Base-by-base conservation (phyloP, 2,113 vertebrate genomes). In the Prionailurus viverrinus region DNA sequence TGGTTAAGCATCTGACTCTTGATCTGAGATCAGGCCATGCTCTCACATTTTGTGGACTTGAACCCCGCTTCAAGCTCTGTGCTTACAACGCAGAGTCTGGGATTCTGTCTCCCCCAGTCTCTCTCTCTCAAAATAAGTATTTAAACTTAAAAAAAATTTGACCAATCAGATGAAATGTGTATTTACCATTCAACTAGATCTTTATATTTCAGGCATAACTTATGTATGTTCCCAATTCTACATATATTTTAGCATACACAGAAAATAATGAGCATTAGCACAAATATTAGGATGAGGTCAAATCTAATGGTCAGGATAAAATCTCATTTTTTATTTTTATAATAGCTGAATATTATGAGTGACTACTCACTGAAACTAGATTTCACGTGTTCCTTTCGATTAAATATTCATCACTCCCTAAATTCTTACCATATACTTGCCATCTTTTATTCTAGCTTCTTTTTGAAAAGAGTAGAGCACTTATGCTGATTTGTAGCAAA, bases 401-500 rank as follows among this genome's bases (percentile, higher is more conserved):
- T 87, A 95, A 95, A 78, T 94, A 96, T 95, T 96, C 58, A 96
- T 78, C 68, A 71, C 16, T 63, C 15, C 7, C 63, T 93, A 87
- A 78, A 78, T 71, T 95, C 18, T 94, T 83, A 84, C 25, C 19
- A 85, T 36, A 74, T 31, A 92, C 89, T 90, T 88, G 36, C 25
- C 33, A 55, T 95, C n/a, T 97, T 10, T 93, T 88, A 96, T 53
- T 93, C 66, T 88, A 53, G 76, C 2, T 36, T 95, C 23, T 18
- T 86, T 89, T 94, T 81, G 58, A 84, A 97, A 96, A 92, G 33
- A 96, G 48, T 89, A 61, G 5, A 91, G 53, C 39, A 96, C 11
- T 96, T 94, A 92, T 0, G 14, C 25, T 84, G 94, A 97, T 96
- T 93, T 95, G 91, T 80, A 95, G 95, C 92, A 94, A 97, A 97